Evolutionary conservation across 1,140 invertebrate species (phyloP), one percentile per base, ranked within the genome.

Genomic region (Drosophila lacteicornis): DNA sequence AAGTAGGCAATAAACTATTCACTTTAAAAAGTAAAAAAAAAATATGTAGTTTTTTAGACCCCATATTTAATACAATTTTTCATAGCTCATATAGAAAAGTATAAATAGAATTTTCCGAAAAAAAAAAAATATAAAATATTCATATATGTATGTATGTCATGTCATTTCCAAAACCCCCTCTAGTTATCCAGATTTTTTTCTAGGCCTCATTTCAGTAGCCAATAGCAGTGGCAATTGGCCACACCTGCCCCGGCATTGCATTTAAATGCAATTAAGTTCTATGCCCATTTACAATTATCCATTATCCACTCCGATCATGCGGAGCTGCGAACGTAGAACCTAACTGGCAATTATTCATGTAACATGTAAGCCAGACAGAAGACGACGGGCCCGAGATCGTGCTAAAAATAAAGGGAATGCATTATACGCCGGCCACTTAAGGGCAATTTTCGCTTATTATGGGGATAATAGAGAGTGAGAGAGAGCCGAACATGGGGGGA

Each of bases 401-500:
- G 84, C 84, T 88, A 88, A 84, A 88, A 88, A 88, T 88, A 88
- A 88, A 86, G 66, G 78, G 73, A 81, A 80, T 68, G 84, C 80
- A 88, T 75, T 84, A 61, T 73, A 70, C 53, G 63, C 50, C 70
- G 70, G 75, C 67, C 84, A 88, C 84, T 88, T 88, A 88, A 84
- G 87, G 80, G 77, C 82, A 88, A 88, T 88, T 88, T 88, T 79
- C 80, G 67, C 85, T 82, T 79, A 84, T 88, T 88, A 88, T 80
- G 81, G 80, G 40, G 46, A 71, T 78, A 71, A 79, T 77, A 77
- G 77, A 62, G 79, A 68, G 65, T 49, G 65, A 50, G 45, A 53
- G 42, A 66, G 76, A 33, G 61, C 61, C 63, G 40, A 67, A 79
- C 80, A 71, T 79, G 76, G 80, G 42, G 77, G 36, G 77, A 88